phyloP scores from a whole-genome alignment of 1,140 invertebrate genomes.

The Drosophila quadrilineata region DNA sequence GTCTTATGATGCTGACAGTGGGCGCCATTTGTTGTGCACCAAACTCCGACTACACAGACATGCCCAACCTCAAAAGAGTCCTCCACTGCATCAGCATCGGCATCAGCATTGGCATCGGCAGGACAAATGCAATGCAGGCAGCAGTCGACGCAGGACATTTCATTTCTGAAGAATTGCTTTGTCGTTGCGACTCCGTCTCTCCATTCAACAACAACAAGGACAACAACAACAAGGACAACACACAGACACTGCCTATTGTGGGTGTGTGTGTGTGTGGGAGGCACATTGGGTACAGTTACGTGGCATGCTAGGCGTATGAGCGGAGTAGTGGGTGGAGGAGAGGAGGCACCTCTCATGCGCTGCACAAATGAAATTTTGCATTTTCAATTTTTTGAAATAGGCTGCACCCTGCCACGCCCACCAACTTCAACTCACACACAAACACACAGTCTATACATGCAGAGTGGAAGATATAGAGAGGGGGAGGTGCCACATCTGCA shows the following conservation, averaged over 20 bases:
- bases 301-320: not conserved
- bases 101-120: conserved; percentile 6
- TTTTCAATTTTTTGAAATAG: conserved; percentile 80
- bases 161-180: conserved; percentile 80
- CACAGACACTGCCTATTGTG: conserved; percentile 34
- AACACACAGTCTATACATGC: not conserved
- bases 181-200: conserved; percentile 37
- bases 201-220: conserved; percentile 54
- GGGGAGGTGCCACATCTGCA: conserved; percentile 12
- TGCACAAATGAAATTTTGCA: conserved; percentile 80
- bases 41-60: conserved; percentile 29
- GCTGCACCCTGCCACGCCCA: conserved; percentile 47
- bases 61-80: conserved; percentile 15
- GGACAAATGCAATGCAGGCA: conserved; percentile 59
- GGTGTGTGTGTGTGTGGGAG: too few relatives aligned
- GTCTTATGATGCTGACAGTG: conserved; percentile 72
- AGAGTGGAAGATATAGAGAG: too few relatives aligned
- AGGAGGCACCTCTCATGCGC: conserved; percentile 17
- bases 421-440: not conserved
- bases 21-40: conserved; percentile 50
- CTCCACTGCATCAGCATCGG: conserved; percentile 1
- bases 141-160: conserved; percentile 63
- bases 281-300: conserved; percentile 3
- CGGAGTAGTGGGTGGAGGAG: not conserved
- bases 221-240: conserved; percentile 3